Percentiles rank a stretch among this genome's conserved stretches.
phyloP scores from a whole-genome alignment of 2,888 invertebrate species.

The Agriopis marginaria region DNA sequence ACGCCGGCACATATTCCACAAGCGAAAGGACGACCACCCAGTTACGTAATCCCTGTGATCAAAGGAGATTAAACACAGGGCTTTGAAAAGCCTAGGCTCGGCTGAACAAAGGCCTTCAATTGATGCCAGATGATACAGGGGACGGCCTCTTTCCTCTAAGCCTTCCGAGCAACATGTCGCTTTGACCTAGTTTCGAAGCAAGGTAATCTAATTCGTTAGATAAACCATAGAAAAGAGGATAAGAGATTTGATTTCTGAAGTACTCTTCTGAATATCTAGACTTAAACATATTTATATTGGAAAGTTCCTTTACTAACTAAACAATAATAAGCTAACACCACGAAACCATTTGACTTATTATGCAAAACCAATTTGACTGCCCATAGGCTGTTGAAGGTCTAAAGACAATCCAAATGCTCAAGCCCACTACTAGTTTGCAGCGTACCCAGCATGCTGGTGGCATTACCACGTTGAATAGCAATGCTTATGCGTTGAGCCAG shows the following conservation, averaged over 20 bases:
- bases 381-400: no score
- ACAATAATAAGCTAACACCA: no score
- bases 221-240: neutral
- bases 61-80: constrained; percentile 59
- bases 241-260: constrained; percentile 8
- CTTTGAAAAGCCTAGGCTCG: constrained; percentile 51
- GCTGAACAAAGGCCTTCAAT: constrained; percentile 64
- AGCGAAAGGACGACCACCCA: constrained; percentile 6
- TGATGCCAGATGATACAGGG: constrained; percentile 66
- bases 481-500: no score
- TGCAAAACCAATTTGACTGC: no score
- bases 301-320: no score
- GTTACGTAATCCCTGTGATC: constrained; percentile 47
- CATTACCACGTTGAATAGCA: no score
- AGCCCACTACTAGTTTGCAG: no score
- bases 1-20: constrained; percentile 2
- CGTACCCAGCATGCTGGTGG: no score
- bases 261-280: neutral
- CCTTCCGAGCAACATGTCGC: constrained; percentile 61
- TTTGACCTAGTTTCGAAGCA: constrained; percentile 57
- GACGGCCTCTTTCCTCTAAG: constrained; percentile 47
- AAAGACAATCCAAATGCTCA: no score
- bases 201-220: constrained; percentile 22
- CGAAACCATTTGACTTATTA: no score
- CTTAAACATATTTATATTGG: no score